Conservation (phyloP, 2,797 vertebrate species). For the Threskiornis aethiopicus region DNA sequence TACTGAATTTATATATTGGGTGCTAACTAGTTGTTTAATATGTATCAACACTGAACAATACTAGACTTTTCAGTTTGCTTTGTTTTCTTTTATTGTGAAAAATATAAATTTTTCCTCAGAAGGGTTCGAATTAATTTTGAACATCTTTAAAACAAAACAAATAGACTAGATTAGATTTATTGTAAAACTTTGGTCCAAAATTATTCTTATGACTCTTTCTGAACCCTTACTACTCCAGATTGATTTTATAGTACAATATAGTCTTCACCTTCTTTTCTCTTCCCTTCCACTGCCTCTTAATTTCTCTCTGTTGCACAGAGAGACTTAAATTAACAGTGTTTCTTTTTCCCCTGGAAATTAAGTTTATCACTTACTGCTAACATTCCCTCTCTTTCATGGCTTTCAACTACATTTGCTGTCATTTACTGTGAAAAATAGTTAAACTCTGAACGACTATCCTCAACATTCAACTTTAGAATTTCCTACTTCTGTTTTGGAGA, state of each 20-base stretch:
- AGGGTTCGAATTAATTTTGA: neutral
- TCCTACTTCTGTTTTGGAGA: neutral
- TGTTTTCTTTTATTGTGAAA: neutral
- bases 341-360: neutral
- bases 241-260: neutral
- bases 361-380: neutral
- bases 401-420: neutral
- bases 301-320: neutral
- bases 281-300: neutral
- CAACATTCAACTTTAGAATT: neutral
- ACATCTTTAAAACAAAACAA: neutral
- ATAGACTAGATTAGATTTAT: neutral
- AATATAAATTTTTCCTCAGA: neutral
- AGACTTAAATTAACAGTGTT: neutral
- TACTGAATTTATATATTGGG: neutral
- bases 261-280: neutral
- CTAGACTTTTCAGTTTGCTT: neutral
- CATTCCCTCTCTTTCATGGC: neutral
- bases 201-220: neutral
- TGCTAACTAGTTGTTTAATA: neutral
- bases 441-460: neutral
- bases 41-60: neutral
- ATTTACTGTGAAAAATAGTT: neutral
- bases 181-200: neutral
- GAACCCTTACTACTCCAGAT: neutral